A percentile compares a stretch with the other conserved stretches of the same genome.
These are phyloP conservation scores for Perca schrenkii DNA, from an alignment of 2,113 vertebrate genomes.

Conservation along the genomic window DNA sequence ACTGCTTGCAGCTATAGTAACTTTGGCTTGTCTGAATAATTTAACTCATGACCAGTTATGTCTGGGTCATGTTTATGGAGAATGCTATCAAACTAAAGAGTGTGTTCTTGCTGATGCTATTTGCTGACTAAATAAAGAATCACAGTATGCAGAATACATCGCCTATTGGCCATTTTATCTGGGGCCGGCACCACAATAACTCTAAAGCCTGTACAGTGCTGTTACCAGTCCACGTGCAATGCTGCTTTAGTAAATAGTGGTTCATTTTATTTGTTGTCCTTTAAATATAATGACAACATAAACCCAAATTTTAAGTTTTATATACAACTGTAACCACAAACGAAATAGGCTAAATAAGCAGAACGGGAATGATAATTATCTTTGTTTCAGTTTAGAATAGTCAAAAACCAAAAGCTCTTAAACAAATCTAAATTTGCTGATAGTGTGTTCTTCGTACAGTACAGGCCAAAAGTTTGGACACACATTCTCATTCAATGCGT, in stretches of 20 bases:
- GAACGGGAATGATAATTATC: not conserved
- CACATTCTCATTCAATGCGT: no score
- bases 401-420: not conserved
- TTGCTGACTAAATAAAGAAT: conserved; percentile 29
- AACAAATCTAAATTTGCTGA: no score
- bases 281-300: not conserved
- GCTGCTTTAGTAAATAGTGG: not conserved
- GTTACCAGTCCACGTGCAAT: not conserved
- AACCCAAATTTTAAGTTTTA: not conserved
- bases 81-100: not conserved
- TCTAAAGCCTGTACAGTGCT: not conserved
- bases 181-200: not conserved
- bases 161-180: not conserved
- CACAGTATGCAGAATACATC: not conserved
- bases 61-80: conserved; percentile 10
- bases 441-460: not conserved
- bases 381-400: not conserved
- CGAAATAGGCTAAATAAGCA: not conserved
- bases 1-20: not conserved
- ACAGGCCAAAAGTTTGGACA: no score
- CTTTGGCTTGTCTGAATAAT: conserved; percentile 24
- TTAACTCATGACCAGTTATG: conserved; percentile 2
- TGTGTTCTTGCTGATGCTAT: not conserved
- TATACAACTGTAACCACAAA: not conserved
- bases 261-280: not conserved